Evolutionary conservation across 2,888 invertebrate genomes (phyloP), one percentile per base, ranked within the genome.

Genomic region (Pollenia amentaria): DNA sequence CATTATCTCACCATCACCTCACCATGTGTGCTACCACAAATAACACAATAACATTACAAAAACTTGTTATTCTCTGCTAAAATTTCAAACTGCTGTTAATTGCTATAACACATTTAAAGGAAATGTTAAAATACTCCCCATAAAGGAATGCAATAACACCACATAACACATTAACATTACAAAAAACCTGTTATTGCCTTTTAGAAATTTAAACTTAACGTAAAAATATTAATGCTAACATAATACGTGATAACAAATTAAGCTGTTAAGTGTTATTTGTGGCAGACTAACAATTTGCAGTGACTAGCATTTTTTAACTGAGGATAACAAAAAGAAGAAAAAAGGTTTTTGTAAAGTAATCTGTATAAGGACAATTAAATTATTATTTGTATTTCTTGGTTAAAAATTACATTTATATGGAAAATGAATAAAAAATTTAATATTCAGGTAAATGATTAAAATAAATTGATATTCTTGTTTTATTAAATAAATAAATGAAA

Each of bases 241-340:
- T 21, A 2, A 18, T 21, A 16, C 8, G 40, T 6, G n/a, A n/a
- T 40, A 42, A 42, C 16, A n/a, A 10, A 42, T 42, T 42, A 62
- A 16, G 9, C 40, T 62, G 62, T 62, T 42, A 62, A 62, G 62
- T 62, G 62, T 62, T 62, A 42, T 62, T 42, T 16, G 9, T 42
- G 9, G 4, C 3, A 62, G 11, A 2, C 16, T 62, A 62, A 38
- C 16, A 62, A n/a, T 42, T 10, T 42, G 16, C n/a, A 18, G 62
- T 42, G 62, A 62, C 16, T 62, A 16, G n/a, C 62, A 40, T 8
- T 10, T 18, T 16, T 53, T 16, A 2, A 53, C 53, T 29, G 29
- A 29, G 29, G 29, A 29, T 29, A 6, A 29, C 29, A 53, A 53
- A 18, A 53, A 53, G 53, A 53, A 53, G 53, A 53, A 18, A 53